phyloP scores from a whole-genome alignment of 2,888 invertebrate genomes.

The Endotricha flammealis region DNA sequence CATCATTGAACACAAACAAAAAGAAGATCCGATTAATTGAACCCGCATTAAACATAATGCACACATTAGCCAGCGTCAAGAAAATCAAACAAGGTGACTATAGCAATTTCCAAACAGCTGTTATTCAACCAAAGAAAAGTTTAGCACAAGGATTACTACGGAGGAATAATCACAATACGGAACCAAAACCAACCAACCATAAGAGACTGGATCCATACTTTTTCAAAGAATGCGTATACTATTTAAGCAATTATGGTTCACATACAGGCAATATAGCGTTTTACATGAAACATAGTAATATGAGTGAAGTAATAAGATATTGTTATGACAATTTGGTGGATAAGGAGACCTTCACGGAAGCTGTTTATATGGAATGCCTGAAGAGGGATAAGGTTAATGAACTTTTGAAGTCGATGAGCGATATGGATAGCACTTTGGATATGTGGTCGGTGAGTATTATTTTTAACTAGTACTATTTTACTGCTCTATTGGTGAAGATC shows the following conservation, averaged over 20 bases:
- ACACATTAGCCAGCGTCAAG: conserved; percentile 76
- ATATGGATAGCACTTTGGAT: conserved; percentile 81
- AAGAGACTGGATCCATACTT: conserved; percentile 76
- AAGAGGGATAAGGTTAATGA: conserved; percentile 80
- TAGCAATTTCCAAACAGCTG: conserved; percentile 66
- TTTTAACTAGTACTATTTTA: too few species aligned
- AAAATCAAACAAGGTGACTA: conserved; percentile 78
- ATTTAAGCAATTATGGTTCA: conserved; percentile 88
- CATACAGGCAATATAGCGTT: conserved; percentile 86
- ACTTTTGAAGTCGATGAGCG: conserved; percentile 81
- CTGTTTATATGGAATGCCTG: conserved; percentile 83
- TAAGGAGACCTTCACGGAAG: conserved; percentile 84
- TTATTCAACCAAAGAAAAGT: conserved; percentile 51
- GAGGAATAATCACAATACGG: conserved; percentile 49
- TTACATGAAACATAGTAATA: conserved; percentile 84
- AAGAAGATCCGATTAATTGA: conserved; percentile 72
- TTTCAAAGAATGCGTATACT: conserved; percentile 89
- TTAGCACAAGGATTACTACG: conserved; percentile 67
- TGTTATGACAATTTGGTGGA: conserved; percentile 83
- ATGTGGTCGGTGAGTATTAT: conserved; percentile 80
- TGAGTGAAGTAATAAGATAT: conserved; percentile 83
- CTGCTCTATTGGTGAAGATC: too few species aligned
- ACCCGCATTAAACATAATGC: conserved; percentile 79
- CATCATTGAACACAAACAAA: conserved; percentile 60
- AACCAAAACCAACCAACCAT: conserved; percentile 51